Evolutionary conservation across 2,113 vertebrate species (phyloP).

Genomic region (Rhinopithecus roxellana): DNA sequence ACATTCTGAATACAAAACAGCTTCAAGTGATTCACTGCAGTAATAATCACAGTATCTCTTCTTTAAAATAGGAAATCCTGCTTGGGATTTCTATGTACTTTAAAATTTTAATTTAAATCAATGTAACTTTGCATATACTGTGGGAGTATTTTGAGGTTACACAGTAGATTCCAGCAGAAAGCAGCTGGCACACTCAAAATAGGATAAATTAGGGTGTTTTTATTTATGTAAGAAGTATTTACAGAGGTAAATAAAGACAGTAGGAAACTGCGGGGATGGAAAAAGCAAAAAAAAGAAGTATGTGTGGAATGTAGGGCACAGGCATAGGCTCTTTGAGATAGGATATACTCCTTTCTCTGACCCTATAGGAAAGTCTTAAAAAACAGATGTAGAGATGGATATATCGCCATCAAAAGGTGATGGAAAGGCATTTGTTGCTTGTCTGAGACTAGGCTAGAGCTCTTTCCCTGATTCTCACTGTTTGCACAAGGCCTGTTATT

Average conservation of each 20-base stretch:
- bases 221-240: not conserved
- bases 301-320: not conserved
- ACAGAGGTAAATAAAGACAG: not conserved
- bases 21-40: not conserved
- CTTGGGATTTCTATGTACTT: not conserved
- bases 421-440: not conserved
- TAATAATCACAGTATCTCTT: not conserved
- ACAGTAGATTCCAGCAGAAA: not conserved
- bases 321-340: not conserved
- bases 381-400: not conserved
- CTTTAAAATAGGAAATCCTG: not conserved
- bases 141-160: not conserved
- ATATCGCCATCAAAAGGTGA: not conserved
- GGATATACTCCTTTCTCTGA: not conserved
- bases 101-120: not conserved
- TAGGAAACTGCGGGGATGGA: not conserved
- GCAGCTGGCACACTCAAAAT: not conserved
- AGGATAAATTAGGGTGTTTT: not conserved
- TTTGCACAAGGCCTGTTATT: not conserved
- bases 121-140: not conserved
- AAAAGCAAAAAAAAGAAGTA: not conserved
- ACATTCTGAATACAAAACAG: not conserved
- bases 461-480: not conserved
- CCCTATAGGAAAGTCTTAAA: not conserved
- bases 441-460: not conserved